Conservation (phyloP, 2,888 invertebrate genomes). For the Nemoura dubitans region DNA sequence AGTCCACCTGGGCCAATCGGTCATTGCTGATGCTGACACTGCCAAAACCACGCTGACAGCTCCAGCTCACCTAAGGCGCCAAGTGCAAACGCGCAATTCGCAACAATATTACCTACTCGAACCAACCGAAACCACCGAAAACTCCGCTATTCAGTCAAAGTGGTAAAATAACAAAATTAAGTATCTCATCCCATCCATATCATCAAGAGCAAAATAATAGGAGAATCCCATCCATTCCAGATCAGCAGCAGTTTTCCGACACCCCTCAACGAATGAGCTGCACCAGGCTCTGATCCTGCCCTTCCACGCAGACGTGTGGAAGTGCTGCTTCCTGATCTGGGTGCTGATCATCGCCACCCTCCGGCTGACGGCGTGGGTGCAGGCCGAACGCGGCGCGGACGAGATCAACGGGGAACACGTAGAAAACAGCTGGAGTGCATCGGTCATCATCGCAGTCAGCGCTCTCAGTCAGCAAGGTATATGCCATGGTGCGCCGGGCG, state of each 20-base stretch:
- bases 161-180: too few relatives aligned
- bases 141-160: too few relatives aligned
- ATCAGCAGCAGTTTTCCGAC: slow-evolving; percentile 74
- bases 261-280: slow-evolving; percentile 75
- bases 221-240: slow-evolving; percentile 57
- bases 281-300: slow-evolving; percentile 76
- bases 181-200: too few relatives aligned
- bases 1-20: too few relatives aligned
- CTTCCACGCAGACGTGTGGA: slow-evolving; percentile 73
- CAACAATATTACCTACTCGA: too few relatives aligned
- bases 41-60: too few relatives aligned
- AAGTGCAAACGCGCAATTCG: too few relatives aligned
- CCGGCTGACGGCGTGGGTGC: slow-evolving; percentile 32
- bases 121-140: too few relatives aligned
- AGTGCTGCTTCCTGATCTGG: slow-evolving; percentile 58
- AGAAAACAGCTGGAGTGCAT: slow-evolving; percentile 57
- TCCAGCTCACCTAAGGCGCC: too few relatives aligned
- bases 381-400: not conserved
- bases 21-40: too few relatives aligned
- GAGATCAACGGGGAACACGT: not conserved
- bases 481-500: too few relatives aligned
- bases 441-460: slow-evolving; percentile 66
- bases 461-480: slow-evolving; percentile 71
- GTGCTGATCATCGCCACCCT: slow-evolving; percentile 43
- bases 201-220: too few relatives aligned